A percentile compares a stretch with the other conserved stretches of the same genome.
Evolutionary conservation across 2,888 invertebrate genomes (phyloP).

Genomic region (Patella ulyssiponensis): DNA sequence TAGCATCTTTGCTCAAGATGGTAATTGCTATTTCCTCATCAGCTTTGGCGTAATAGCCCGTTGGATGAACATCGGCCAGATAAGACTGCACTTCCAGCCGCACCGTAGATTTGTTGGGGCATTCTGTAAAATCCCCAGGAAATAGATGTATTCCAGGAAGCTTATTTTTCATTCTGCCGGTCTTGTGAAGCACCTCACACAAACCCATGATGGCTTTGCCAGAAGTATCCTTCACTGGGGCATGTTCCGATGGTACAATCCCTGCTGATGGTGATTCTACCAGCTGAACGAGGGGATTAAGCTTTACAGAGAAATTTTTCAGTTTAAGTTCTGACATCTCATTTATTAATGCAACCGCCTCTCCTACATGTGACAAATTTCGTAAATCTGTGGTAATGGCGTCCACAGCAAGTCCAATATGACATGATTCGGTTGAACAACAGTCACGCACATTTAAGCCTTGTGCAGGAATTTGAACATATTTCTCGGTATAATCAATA

Average conservation of each 20-base stretch:
- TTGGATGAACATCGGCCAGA: background rate
- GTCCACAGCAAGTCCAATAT: conserved; percentile 1
- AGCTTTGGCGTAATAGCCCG: background rate
- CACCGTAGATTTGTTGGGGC: background rate
- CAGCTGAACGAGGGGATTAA: background rate
- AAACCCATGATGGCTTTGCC: background rate
- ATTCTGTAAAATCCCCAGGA: background rate
- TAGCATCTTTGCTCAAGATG: background rate
- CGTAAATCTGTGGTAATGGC: background rate
- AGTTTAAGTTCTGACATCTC: background rate
- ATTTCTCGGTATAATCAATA: background rate
- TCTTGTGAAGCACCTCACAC: background rate
- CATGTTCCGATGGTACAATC: background rate
- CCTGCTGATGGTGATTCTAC: background rate
- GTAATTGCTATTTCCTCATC: background rate
- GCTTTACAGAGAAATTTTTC: background rate
- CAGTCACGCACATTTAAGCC: background rate
- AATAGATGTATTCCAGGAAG: background rate
- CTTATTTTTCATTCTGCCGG: background rate
- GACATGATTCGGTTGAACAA: background rate
- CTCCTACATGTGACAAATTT: background rate
- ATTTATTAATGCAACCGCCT: background rate
- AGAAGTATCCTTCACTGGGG: background rate
- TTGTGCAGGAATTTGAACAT: background rate
- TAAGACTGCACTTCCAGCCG: background rate